Evolutionary conservation across 2,113 vertebrate species (phyloP).

Genomic region (Prolemur simus): DNA sequence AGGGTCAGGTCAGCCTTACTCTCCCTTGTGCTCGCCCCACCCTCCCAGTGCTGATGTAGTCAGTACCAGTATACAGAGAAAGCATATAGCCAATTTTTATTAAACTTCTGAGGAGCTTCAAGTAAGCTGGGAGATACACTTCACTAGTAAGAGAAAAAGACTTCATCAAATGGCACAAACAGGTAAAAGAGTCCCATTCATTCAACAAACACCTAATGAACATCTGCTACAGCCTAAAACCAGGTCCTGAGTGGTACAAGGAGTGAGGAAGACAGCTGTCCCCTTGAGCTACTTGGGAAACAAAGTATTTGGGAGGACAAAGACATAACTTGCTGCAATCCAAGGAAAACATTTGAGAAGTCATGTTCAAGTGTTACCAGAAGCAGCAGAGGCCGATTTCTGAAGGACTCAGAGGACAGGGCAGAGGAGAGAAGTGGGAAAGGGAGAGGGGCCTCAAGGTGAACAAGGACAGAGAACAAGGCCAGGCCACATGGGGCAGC

Average conservation of each 20-base stretch:
- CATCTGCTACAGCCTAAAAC: background rate
- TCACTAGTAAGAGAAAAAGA: background rate
- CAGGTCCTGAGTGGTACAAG: too few relatives aligned
- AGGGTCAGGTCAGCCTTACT: too few relatives aligned
- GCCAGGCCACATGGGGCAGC: background rate
- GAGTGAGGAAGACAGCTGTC: background rate
- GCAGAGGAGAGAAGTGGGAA: background rate
- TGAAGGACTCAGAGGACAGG: background rate
- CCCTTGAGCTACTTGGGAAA: background rate
- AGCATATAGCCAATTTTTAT: background rate
- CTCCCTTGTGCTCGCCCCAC: accelerated
- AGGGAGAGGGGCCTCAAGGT: background rate
- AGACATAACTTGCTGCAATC: background rate
- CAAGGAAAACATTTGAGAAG: background rate
- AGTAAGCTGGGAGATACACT: background rate
- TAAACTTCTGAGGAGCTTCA: background rate
- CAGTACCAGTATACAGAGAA: background rate
- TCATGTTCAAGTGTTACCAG: background rate
- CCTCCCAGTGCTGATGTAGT: background rate
- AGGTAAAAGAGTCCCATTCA: background rate
- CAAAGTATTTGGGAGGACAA: background rate
- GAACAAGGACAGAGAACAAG: background rate
- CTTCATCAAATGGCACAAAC: background rate
- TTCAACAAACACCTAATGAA: background rate
- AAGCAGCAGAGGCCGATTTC: background rate